Percentiles rank a stretch among this genome's conserved stretches.
phyloP scores from a whole-genome alignment of 2,888 invertebrate genomes.

The Heteromyza rotundicornis region DNA sequence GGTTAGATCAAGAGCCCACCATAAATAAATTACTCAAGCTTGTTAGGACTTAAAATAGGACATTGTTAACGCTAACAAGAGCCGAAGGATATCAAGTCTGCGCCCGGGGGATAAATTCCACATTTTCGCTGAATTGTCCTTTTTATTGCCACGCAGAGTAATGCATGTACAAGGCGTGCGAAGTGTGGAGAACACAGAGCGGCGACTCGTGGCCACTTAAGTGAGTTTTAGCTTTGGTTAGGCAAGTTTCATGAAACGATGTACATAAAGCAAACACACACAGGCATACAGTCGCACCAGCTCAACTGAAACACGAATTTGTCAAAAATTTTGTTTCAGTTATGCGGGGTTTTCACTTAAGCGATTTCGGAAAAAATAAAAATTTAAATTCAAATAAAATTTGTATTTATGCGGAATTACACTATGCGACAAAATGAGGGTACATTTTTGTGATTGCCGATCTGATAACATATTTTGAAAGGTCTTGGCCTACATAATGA shows the following conservation, averaged over 20 bases:
- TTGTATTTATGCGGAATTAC: too few relatives aligned
- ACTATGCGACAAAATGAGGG: too few relatives aligned
- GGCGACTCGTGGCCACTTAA: not conserved
- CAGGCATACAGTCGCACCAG: not conserved
- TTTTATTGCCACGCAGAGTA: not conserved
- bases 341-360: too few relatives aligned
- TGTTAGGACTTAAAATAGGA: not conserved
- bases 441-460: too few relatives aligned
- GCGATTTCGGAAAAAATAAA: too few relatives aligned
- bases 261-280: not conserved
- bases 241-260: not conserved
- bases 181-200: not conserved
- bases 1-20: not conserved
- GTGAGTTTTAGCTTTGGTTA: not conserved
- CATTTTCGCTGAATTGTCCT: constrained; percentile 6
- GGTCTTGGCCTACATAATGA: too few relatives aligned
- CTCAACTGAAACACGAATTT: not conserved
- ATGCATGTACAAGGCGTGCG: not conserved
- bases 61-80: not conserved
- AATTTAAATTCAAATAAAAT: too few relatives aligned
- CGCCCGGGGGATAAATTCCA: constrained; percentile 1
- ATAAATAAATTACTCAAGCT: constrained; percentile 5
- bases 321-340: too few relatives aligned
- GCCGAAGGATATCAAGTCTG: not conserved
- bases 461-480: too few relatives aligned